Conservation (phyloP, 2,113 vertebrate genomes). For the Corvus cornix region DNA sequence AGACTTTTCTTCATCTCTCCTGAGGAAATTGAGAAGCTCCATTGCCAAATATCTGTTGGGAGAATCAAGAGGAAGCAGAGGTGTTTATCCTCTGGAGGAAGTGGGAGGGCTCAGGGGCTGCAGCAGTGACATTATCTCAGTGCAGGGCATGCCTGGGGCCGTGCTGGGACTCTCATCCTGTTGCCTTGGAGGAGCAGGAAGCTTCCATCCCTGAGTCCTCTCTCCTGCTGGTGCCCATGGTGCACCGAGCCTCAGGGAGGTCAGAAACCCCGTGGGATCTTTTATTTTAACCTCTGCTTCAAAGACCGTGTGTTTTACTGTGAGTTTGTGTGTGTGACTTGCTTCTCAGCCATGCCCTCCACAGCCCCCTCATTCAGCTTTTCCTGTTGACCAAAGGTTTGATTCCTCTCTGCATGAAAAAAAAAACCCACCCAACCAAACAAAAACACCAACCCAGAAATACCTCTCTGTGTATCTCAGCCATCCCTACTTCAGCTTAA, state of each 20-base stretch:
- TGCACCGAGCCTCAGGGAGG: background rate
- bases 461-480: background rate
- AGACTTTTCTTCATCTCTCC: slow-evolving; percentile 39
- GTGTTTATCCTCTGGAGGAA: slow-evolving; percentile 54
- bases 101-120: slow-evolving; percentile 23
- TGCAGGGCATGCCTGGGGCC: background rate
- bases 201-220: background rate
- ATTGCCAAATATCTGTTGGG: slow-evolving; percentile 54
- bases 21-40: slow-evolving; percentile 24
- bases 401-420: background rate
- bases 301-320: background rate
- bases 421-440: background rate
- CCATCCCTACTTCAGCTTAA: background rate
- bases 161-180: slow-evolving; percentile 51
- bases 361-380: background rate
- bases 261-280: background rate
- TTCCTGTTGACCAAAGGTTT: background rate
- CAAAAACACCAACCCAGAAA: background rate
- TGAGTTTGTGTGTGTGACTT: background rate
- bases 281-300: slow-evolving; percentile 13
- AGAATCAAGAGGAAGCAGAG: slow-evolving; percentile 63
- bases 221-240: background rate
- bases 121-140: slow-evolving; percentile 4
- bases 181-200: slow-evolving; percentile 42
- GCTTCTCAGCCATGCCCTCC: background rate